Percentiles rank a stretch among this genome's conserved stretches.
Conservation (phyloP, 2,888 invertebrate species). For the Brenthis daphne region DNA sequence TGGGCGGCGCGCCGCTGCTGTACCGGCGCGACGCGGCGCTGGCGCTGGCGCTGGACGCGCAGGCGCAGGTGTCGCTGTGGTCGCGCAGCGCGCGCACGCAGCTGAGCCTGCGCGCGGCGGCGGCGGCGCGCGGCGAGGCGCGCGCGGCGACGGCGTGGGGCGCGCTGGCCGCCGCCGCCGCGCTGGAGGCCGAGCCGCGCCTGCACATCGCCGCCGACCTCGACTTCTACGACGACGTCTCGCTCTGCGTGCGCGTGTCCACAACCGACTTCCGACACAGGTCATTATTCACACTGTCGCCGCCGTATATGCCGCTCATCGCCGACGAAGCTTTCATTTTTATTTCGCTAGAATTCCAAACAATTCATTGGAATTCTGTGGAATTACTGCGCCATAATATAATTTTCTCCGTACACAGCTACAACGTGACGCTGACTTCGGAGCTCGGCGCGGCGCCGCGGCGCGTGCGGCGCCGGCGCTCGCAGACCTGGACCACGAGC, state of each 20-base stretch:
- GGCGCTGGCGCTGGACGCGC: constrained; percentile 45
- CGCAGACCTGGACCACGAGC: constrained; percentile 27
- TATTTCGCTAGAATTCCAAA: no score
- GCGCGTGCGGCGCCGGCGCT: constrained; percentile 36
- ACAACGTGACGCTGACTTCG: constrained; percentile 33
- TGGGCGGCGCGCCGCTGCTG: constrained; percentile 42
- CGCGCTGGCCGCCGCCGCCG: constrained; percentile 35
- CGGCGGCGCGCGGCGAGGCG: constrained; percentile 33
- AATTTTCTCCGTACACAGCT: constrained; percentile 12
- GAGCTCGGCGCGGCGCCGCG: constrained; percentile 30
- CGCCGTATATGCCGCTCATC: no score
- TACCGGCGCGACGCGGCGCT: constrained; percentile 37
- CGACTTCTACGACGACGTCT: constrained; percentile 62
- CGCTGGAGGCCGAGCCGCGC: constrained; percentile 45
- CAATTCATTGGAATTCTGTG: no score
- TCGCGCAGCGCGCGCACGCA: constrained; percentile 48
- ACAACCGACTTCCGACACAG: constrained; percentile 39
- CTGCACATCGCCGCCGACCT: constrained; percentile 55
- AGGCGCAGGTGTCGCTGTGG: constrained; percentile 51
- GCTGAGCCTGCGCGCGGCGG: constrained; percentile 42
- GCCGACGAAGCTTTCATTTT: no score
- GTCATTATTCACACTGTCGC: constrained; percentile 1
- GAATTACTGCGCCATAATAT: no score
- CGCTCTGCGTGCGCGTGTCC: constrained; percentile 62
- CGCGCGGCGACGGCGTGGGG: constrained; percentile 41